These are phyloP conservation scores for Ennomos fuscantarius DNA, from an alignment of 2,888 invertebrate genomes.

Conservation along the genomic window DNA sequence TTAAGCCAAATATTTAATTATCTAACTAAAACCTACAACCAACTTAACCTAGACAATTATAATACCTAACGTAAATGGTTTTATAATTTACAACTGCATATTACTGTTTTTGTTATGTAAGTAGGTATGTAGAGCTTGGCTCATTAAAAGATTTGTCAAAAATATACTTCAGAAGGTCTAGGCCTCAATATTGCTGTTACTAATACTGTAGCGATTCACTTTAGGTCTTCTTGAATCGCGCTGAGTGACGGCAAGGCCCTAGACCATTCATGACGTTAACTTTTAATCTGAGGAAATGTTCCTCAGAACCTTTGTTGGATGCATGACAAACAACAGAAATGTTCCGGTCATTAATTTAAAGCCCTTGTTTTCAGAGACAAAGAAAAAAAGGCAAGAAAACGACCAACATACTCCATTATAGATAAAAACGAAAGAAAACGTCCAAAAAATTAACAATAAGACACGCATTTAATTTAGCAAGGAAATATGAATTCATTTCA, in stretches of 20 bases:
- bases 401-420: neutral
- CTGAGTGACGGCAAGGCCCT: too few species aligned
- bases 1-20: constrained; percentile 35
- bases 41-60: constrained; percentile 26
- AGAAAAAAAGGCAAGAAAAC: constrained; percentile 12
- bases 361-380: constrained; percentile 2
- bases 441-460: neutral
- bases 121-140: too few species aligned
- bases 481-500: too few species aligned
- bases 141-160: constrained; percentile 7
- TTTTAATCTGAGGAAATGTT: constrained; percentile 9
- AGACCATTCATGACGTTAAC: neutral
- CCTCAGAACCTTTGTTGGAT: constrained; percentile 2
- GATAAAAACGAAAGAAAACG: neutral
- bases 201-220: too few species aligned
- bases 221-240: too few species aligned
- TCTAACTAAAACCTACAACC: constrained; percentile 35
- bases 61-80: constrained; percentile 23
- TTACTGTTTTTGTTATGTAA: constrained; percentile 2
- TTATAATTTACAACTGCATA: constrained; percentile 5
- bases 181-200: neutral
- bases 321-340: neutral
- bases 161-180: constrained; percentile 3
- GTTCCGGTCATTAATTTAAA: constrained; percentile 6
- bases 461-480: neutral